Conservation (phyloP, 2,797 vertebrate genomes). For the Bradypodion pumilum region DNA sequence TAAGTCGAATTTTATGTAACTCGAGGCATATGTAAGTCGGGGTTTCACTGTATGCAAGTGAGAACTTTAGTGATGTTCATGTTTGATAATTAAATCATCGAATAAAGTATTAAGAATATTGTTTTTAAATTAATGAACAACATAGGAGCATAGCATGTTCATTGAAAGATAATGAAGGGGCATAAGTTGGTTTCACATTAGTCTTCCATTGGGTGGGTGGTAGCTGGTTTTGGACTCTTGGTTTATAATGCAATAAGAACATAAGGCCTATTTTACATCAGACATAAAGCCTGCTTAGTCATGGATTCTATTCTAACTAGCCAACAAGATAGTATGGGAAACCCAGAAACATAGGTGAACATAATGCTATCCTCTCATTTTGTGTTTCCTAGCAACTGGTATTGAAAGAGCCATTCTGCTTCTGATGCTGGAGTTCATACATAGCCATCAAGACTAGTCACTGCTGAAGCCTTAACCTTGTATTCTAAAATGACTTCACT, state of each 20-base stretch:
- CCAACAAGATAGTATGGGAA: background rate
- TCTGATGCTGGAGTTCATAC: background rate
- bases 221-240: background rate
- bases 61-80: background rate
- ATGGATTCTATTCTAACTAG: background rate
- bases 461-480: background rate
- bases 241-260: background rate
- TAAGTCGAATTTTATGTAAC: too few species aligned
- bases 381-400: background rate
- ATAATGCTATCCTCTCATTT: background rate
- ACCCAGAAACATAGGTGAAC: background rate
- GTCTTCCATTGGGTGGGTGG: background rate
- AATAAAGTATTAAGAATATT: background rate
- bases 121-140: background rate
- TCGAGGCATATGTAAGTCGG: too few species aligned
- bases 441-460: background rate
- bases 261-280: background rate
- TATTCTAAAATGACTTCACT: background rate
- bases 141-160: background rate
- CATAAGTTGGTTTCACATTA: too few species aligned
- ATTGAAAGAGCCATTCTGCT: background rate
- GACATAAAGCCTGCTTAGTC: background rate
- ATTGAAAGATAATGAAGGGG: background rate
- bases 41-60: too few species aligned
- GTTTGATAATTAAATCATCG: background rate